Conservation (phyloP, 2,113 vertebrate genomes). For the Cyanoderma ruficeps region DNA sequence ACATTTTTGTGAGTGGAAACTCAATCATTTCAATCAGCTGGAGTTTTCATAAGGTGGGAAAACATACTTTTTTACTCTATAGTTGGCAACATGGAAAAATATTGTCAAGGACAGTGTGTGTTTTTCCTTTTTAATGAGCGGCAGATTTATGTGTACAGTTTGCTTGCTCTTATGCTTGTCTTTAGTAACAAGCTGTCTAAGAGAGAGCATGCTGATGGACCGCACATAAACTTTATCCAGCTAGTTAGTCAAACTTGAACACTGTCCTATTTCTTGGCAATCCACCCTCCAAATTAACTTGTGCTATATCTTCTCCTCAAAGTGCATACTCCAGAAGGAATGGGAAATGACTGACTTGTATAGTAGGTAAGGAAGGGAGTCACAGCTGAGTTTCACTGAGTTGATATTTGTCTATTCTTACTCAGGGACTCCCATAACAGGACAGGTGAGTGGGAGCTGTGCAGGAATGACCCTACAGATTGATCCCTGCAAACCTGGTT, state of each 20-base stretch:
- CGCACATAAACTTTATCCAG: not conserved
- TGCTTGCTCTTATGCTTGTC: not conserved
- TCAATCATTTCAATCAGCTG: not conserved
- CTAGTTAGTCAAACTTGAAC: not conserved
- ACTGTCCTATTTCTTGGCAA: not conserved
- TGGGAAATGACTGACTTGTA: not conserved
- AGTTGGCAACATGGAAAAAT: not conserved
- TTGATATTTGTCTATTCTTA: not conserved
- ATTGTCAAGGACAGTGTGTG: not conserved
- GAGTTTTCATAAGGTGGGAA: not conserved
- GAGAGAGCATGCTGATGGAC: not conserved
- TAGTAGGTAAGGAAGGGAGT: not conserved
- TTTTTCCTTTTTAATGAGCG: not conserved
- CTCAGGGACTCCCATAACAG: not conserved
- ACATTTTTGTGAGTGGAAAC: not conserved
- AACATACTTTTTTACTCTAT: not conserved
- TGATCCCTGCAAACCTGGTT: not conserved
- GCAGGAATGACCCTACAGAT: not conserved
- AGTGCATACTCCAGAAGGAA: not conserved
- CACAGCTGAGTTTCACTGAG: not conserved
- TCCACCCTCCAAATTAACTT: not conserved
- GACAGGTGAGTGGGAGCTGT: not conserved
- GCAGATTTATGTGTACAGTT: not conserved
- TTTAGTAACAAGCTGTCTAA: not conserved
- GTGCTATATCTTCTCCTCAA: not conserved